Conservation (phyloP, 2,888 invertebrate genomes). For the Pandemis cinnamomeana region DNA sequence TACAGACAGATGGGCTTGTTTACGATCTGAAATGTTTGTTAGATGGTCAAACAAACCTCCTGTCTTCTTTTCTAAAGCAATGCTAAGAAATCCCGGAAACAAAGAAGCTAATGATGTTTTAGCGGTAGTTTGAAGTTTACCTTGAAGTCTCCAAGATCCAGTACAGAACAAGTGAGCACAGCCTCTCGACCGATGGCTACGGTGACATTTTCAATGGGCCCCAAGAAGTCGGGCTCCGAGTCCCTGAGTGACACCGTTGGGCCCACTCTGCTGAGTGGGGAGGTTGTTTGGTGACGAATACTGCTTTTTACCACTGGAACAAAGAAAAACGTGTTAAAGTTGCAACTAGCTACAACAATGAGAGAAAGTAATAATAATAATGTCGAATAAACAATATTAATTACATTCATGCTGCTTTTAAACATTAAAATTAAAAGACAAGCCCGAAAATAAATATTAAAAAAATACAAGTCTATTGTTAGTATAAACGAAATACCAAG, state of each 20-base stretch:
- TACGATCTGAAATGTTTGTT: no score
- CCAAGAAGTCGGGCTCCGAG: constrained; percentile 87
- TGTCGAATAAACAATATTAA: no score
- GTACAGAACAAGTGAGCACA: constrained; percentile 88
- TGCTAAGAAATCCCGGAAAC: no score
- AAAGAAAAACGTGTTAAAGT: constrained; percentile 40
- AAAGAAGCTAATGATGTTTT: no score
- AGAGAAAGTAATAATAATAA: no score
- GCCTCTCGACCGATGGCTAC: constrained; percentile 90
- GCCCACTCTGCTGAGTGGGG: constrained; percentile 68
- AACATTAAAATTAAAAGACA: no score
- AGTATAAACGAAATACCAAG: neutral
- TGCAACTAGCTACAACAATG: neutral
- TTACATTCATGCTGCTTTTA: no score
- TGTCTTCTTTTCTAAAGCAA: no score
- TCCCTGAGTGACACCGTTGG: constrained; percentile 74
- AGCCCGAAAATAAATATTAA: neutral
- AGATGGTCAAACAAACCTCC: no score
- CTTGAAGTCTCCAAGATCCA: constrained; percentile 90
- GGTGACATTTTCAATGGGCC: constrained; percentile 89
- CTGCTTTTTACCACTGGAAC: constrained; percentile 74
- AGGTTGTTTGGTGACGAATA: constrained; percentile 73
- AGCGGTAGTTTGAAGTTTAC: constrained; percentile 66
- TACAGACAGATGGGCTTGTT: no score
- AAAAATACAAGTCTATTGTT: neutral